These are phyloP conservation scores for Monarcha castaneiventris DNA, from an alignment of 2,113 vertebrate species.

Conservation along the genomic window DNA sequence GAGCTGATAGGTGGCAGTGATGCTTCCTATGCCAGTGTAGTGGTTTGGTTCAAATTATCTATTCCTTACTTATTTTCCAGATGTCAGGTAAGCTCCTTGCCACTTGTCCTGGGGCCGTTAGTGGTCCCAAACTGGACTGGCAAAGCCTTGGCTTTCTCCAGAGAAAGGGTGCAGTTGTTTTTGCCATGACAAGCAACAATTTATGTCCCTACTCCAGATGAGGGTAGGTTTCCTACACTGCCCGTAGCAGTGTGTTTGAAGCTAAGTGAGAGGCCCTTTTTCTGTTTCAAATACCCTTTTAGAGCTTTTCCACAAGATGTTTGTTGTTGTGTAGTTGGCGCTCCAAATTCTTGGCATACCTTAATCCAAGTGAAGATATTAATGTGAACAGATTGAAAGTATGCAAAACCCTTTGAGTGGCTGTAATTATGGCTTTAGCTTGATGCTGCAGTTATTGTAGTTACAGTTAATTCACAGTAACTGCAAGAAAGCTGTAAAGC, in stretches of 20 bases:
- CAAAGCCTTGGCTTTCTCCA: not conserved
- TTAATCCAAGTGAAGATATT: not conserved
- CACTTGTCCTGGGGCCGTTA: not conserved
- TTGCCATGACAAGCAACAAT: not conserved
- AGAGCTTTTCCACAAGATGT: not conserved
- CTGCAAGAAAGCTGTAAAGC: not conserved
- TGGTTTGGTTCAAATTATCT: too few relatives aligned
- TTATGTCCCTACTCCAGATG: not conserved
- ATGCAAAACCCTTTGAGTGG: not conserved
- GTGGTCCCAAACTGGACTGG: not conserved
- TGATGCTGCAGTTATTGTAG: not conserved
- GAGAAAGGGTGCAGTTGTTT: not conserved
- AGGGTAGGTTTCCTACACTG: not conserved
- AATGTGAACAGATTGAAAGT: not conserved
- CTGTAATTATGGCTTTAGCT: not conserved
- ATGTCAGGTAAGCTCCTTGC: not conserved
- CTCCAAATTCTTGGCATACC: not conserved
- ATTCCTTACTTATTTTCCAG: not conserved
- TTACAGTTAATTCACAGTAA: not conserved
- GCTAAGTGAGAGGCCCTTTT: not conserved
- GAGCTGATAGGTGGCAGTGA: not conserved
- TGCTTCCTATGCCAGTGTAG: not conserved
- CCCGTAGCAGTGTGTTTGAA: not conserved
- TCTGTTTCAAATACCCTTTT: not conserved
- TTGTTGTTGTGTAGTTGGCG: not conserved